Conservation (phyloP, 2,888 invertebrate genomes). For the Leptopilina myrica region DNA sequence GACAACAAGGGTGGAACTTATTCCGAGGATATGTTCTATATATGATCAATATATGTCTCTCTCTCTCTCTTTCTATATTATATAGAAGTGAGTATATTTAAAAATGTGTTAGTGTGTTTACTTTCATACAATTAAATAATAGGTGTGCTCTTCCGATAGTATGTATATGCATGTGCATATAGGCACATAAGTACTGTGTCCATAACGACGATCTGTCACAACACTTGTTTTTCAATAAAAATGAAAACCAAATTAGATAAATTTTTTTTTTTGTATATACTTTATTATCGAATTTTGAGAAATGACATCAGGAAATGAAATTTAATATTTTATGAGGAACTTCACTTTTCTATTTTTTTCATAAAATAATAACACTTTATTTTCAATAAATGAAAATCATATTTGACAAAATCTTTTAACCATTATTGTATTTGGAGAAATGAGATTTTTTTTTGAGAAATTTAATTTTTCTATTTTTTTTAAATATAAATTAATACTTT, state of each 20-base stretch:
- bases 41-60: not conserved
- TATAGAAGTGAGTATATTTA: not conserved
- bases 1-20: conserved; percentile 21
- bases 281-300: not conserved
- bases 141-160: conserved; percentile 21
- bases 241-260: conserved; percentile 14
- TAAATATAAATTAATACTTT: too few species aligned
- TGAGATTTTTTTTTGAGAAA: too few species aligned
- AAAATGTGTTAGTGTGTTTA: conserved; percentile 4
- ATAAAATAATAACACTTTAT: too few species aligned
- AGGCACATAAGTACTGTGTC: conserved; percentile 54
- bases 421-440: too few species aligned
- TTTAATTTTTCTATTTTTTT: too few species aligned
- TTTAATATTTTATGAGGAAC: too few species aligned
- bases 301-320: too few species aligned
- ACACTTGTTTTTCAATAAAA: conserved; percentile 55
- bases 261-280: too few species aligned
- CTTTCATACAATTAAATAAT: conserved; percentile 9
- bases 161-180: not conserved
- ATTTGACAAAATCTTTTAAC: too few species aligned
- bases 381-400: too few species aligned
- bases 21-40: not conserved
- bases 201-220: conserved; percentile 67
- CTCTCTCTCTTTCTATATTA: not conserved
- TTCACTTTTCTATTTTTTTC: too few species aligned